Conservation (phyloP, 1,140 invertebrate genomes). For the Lordiphosa clarofinis region DNA sequence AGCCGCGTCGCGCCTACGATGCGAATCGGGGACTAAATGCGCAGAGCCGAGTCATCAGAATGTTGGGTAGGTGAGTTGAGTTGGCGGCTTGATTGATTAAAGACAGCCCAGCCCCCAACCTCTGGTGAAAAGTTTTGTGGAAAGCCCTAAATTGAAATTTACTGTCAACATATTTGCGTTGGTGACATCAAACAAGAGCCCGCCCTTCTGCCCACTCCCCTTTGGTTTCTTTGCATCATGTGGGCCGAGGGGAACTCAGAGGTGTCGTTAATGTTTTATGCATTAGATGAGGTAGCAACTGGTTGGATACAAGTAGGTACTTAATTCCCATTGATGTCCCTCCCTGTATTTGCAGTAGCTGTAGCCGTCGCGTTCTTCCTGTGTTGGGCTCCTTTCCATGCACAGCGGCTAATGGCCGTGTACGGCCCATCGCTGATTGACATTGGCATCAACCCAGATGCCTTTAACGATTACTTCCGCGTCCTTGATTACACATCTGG, state of each 20-base stretch:
- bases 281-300: conserved; percentile 17
- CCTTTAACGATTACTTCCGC: conserved; percentile 81
- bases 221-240: background rate
- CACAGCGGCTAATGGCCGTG: conserved; percentile 89
- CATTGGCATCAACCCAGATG: conserved; percentile 75
- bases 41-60: conserved; percentile 84
- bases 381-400: conserved; percentile 97
- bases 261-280: conserved; percentile 36
- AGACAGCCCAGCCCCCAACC: conserved; percentile 17
- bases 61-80: conserved; percentile 83
- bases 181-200: conserved; percentile 39
- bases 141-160: conserved; percentile 58
- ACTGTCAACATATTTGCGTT: conserved; percentile 53
- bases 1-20: conserved; percentile 54
- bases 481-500: conserved; percentile 86
- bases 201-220: conserved; percentile 10
- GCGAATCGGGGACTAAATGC: conserved; percentile 71
- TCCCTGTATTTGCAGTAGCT: conserved; percentile 85
- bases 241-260: background rate
- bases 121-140: conserved; percentile 32
- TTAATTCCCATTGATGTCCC: conserved; percentile 25
- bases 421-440: conserved; percentile 81
- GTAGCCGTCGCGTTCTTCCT: conserved; percentile 97
- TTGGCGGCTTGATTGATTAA: conserved; percentile 60
- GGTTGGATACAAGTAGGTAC: background rate